phyloP scores from a whole-genome alignment of 2,113 vertebrate genomes.

The Thermophis baileyi region DNA sequence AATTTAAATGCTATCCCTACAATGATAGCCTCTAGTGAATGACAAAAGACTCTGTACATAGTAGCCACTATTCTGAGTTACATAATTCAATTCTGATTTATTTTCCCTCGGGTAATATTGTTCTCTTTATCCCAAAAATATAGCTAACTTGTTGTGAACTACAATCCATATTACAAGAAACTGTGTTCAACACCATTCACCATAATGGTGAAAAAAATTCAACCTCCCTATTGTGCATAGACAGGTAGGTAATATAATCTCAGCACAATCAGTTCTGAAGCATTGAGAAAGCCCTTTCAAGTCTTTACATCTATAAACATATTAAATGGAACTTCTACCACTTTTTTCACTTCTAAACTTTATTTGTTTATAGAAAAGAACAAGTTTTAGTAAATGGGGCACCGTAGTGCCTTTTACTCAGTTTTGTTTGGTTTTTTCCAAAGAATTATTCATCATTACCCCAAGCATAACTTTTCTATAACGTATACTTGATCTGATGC shows the following conservation, averaged over 20 bases:
- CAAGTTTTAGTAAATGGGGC: not conserved
- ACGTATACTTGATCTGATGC: not conserved
- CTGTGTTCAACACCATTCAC: not conserved
- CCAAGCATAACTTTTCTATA: not conserved
- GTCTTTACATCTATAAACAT: not conserved
- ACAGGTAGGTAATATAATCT: not conserved
- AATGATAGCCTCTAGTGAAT: not conserved
- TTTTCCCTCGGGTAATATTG: not conserved
- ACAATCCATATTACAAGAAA: not conserved
- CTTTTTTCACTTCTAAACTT: not conserved
- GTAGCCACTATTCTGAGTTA: not conserved
- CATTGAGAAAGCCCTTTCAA: too few relatives aligned
- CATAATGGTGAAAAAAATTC: not conserved
- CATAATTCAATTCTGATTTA: not conserved
- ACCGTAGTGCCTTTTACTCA: not conserved
- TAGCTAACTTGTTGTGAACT: not conserved
- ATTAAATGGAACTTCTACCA: not conserved
- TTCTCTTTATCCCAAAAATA: not conserved
- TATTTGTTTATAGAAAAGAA: not conserved
- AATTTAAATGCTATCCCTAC: not conserved
- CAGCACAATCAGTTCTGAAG: not conserved
- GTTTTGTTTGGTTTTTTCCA: too few relatives aligned
- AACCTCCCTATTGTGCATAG: not conserved
- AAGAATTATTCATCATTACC: not conserved
- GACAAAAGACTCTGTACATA: not conserved